Base-by-base conservation (phyloP, 2,888 invertebrate genomes). In the Desoria tigrina region DNA sequence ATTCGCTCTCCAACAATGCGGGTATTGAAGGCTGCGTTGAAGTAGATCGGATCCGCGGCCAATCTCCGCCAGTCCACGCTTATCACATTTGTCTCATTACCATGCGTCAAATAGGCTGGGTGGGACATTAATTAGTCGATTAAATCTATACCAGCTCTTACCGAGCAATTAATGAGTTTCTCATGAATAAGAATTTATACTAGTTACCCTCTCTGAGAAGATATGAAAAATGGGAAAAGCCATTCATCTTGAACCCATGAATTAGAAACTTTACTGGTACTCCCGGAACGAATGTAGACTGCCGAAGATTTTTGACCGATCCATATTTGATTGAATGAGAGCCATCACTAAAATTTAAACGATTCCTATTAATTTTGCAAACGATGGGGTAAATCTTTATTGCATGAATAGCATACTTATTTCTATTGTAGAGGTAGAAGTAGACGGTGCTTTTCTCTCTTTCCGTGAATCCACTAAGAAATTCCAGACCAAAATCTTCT, bases 241-340 rank as follows among this genome's bases (percentile, higher is more conserved):
- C 71, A 27, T 54, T 71, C 66, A 66, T 66, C 53, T 66, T 74
- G 37, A 64, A 75, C 0, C 74, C 75, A 49, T 75, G 75, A 59
- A 75, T 72, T 3, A 75, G 65, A 7, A 75, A 28, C 65, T 75
- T 75, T 18, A 72, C 61, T 3, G 68, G 71, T 21, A 27, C 26
- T 45, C 27, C 23, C 4, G 14, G 14, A 2, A 54, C 54, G 32
- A 66, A 71, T 32, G 62, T 24, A 4, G 71, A 66, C 18, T 63
- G 50, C 26, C 50, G 26, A 4, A 71, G 42, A 32, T 55, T 51
- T 14, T 62, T 53, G 1, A 60, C 21, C 9, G 66, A 62, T 11
- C 66, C 62, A 27, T 68, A 65, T 42, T 53, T 62, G 1, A 71
- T 37, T 28, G 50, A 32, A 49, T 71, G 66, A 2, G 68, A 71